phyloP scores from a whole-genome alignment of 1,140 invertebrate species.

The Drosophila nannoptera region DNA sequence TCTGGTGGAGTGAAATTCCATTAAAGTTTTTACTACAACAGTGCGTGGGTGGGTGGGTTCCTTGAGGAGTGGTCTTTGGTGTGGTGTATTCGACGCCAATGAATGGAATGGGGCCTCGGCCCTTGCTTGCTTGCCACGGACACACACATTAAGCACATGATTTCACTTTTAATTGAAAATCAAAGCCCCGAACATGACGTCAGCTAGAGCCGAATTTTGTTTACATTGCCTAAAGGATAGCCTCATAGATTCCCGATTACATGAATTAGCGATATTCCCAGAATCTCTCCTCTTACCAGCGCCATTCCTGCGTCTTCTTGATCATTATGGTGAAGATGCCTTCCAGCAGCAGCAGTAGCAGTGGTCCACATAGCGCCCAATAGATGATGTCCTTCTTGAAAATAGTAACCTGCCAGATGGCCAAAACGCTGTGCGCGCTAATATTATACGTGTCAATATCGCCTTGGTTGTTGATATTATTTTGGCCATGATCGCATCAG shows the following conservation, averaged over 20 bases:
- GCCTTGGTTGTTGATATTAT: conserved; percentile 89
- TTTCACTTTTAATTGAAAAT: conserved; percentile 79
- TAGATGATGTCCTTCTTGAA: conserved; percentile 86
- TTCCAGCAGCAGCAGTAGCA: conserved; percentile 87
- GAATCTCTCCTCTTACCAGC: conserved; percentile 83
- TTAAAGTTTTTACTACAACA: conserved; percentile 69
- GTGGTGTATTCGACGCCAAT: background rate
- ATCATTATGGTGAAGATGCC: conserved; percentile 91
- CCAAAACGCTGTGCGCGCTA: conserved; percentile 88
- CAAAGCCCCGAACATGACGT: conserved; percentile 72
- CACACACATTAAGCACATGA: conserved; percentile 73
- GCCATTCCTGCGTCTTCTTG: conserved; percentile 92
- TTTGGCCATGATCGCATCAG: conserved; percentile 82
- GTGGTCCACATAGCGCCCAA: conserved; percentile 88
- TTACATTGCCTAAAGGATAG: conserved; percentile 54
- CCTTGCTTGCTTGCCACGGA: conserved; percentile 13
- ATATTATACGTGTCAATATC: conserved; percentile 88
- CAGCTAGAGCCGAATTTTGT: conserved; percentile 63
- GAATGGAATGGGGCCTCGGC: background rate
- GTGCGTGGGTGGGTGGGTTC: conserved; percentile 39
- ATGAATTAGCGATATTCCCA: background rate
- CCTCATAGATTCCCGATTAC: background rate
- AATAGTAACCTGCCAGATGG: conserved; percentile 89
- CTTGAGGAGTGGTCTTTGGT: conserved; percentile 37
- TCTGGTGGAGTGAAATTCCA: conserved; percentile 59